Evolutionary conservation across 2,888 invertebrate species (phyloP).

Genomic region (Pterostichus madidus): DNA sequence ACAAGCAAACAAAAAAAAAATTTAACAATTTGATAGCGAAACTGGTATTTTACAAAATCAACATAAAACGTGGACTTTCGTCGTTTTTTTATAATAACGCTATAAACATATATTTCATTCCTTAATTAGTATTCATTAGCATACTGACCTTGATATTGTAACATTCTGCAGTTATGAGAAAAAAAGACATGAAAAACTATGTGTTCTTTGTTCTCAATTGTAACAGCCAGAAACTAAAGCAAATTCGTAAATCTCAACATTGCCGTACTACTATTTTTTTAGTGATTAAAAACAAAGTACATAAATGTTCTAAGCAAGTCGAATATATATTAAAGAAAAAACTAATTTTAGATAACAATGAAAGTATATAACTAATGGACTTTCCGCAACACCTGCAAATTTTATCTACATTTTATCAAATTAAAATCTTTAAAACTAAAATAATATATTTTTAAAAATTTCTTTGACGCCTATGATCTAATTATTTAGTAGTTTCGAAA

Average conservation of each 20-base stretch:
- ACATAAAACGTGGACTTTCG: background rate
- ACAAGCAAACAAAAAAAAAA: too few relatives aligned
- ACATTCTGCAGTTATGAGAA: background rate
- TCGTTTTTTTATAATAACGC: background rate
- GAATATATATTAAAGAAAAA: background rate
- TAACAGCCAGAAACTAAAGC: background rate
- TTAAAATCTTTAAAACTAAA: background rate
- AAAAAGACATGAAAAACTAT: background rate
- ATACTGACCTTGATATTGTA: constrained; percentile 3
- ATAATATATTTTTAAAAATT: background rate
- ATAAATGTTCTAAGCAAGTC: background rate
- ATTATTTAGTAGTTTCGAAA: constrained; percentile 5
- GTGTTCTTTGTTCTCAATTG: background rate
- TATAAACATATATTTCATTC: background rate
- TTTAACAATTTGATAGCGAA: background rate
- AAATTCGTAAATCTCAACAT: background rate
- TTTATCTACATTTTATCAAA: constrained; percentile 7
- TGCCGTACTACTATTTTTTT: background rate
- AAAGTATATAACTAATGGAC: background rate
- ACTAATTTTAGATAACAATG: background rate
- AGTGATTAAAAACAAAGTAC: background rate
- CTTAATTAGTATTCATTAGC: background rate
- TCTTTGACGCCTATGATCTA: background rate
- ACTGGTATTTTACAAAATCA: background rate
- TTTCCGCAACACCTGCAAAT: constrained; percentile 2